Base-by-base conservation (phyloP, 1,140 invertebrate genomes). In the Ceratosolen solmsi region DNA sequence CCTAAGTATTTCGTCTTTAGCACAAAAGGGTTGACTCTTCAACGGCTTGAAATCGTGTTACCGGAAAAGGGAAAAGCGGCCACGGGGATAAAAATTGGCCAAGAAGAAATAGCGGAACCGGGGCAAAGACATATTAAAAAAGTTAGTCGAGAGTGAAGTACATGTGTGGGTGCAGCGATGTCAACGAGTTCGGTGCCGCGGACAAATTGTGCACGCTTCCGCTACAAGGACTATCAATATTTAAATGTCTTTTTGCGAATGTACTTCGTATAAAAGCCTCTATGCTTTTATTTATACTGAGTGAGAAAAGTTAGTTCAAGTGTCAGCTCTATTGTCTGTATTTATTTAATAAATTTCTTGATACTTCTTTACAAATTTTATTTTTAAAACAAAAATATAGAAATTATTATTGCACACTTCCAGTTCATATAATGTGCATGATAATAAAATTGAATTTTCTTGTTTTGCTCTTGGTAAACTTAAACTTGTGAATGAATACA, bases 121-220 rank as follows among this genome's bases (percentile, higher is more conserved):
- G 56, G 15, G 56, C 22, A 58, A 5, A 58, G n/a, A 58, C 56
- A 58, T 58, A 58, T 58, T 58, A 58, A 58, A 58, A 58, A 58
- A 58, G 56, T 58, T 58, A 22, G 17, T 11, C n/a, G n/a, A 27
- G 22, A 58, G 56, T 27, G 56, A 25, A 25, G 15, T 58, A 22
- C 56, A n/a, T 8, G 56, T 58, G 11, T 58, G 25, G 56, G 11
- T 58, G n/a, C 56, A 58, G 22, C 1, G 56, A 58, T 25, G 56
- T 58, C 56, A 58, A 58, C 56, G 56, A 58, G 56, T 58, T 58
- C 25, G 56, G 56, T 58, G 11, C 56, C 25, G 22, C 5, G 17
- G 56, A 58, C 56, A 58, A 58, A 58, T 58, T 58, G n/a, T 58
- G 56, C 56, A 58, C 2, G 56, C 56, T 58, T 58, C 56, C 56